Evolutionary conservation across 2,113 vertebrate genomes (phyloP), one percentile per base, ranked within the genome.

Genomic region (Gambusia affinis): DNA sequence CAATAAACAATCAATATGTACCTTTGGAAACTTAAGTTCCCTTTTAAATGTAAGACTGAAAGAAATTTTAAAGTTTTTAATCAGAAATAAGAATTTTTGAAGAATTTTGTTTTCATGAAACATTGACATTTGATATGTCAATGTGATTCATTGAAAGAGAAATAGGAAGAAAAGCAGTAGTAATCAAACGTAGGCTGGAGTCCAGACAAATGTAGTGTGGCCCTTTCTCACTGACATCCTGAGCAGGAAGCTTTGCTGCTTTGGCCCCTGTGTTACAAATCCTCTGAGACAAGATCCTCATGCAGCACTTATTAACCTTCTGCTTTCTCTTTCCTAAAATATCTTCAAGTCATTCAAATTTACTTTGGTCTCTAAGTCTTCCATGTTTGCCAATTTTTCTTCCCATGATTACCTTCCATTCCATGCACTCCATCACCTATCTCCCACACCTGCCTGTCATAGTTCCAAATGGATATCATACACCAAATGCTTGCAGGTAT

Each of bases 181-280:
- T 84, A 84, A 88, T 86, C 89, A 91, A 76, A 72, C 84, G 81
- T 76, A 83, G 85, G 87, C 88, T 83, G 80, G 76, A 81, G 86
- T 81, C 88, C 91, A 92, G 89, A 90, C 89, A 89, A 92, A 92
- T 82, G 82, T 74, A 85, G 89, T 33, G 88, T 88, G 89, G 91
- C 84, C 83, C 87, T 94, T 94, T 90, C 92, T 93, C 57, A 79
- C 82, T 87, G 86, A 91, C 91, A 93, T 94, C 91, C 92, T 92
- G 88, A 87, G 82, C 84, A 92, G 92, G 92, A 94, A 94, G 82
- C 89, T 81, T 85, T 17, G 80, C 86, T 83, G 83, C 76, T 90
- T 66, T 60, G 76, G 76, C 84, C 76, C 61, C 85, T 83, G 83
- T 70, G 64, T 84, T 71, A 31, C 77, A 76, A 72, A 81, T 64